phyloP scores from a whole-genome alignment of 37 sponge, comb jelly and placozoan species.

The Crambe crambe region DNA sequence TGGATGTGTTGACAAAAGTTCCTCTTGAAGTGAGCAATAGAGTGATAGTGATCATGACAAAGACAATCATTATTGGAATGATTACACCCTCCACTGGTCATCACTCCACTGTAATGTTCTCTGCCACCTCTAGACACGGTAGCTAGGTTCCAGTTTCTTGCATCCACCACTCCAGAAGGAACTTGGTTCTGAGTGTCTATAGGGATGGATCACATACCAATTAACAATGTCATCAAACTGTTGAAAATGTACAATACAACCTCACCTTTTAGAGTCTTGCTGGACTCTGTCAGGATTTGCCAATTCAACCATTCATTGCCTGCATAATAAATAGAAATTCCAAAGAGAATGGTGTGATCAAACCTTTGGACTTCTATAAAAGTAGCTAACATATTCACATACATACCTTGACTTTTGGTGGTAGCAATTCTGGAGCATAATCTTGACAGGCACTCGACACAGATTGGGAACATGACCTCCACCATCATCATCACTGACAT shows the following conservation, averaged over 20 bases:
- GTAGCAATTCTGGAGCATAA: conserved; percentile 53
- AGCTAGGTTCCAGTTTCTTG: conserved; percentile 23
- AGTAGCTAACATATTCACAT: too few species aligned
- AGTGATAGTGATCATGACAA: not conserved
- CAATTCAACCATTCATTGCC: conserved; percentile 22
- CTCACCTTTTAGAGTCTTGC: conserved; percentile 3
- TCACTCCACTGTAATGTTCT: too few species aligned
- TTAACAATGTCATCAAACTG: not conserved
- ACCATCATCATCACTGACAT: not conserved
- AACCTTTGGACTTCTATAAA: too few species aligned
- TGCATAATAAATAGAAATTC: conserved; percentile 4
- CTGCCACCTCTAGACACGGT: too few species aligned
- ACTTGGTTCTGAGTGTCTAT: conserved; percentile 4
- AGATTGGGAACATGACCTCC: not conserved
- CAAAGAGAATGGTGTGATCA: too few species aligned
- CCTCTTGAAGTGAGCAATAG: too few species aligned
- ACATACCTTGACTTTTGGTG: too few species aligned
- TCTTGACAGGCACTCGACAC: conserved; percentile 40
- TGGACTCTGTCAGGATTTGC: conserved; percentile 3
- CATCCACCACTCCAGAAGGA: conserved; percentile 52
- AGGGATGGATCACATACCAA: too few species aligned
- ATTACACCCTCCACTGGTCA: too few species aligned
- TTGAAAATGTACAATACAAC: not conserved
- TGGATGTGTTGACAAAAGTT: too few species aligned
- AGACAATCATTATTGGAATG: too few species aligned